Evolutionary conservation across 1,140 invertebrate genomes (phyloP).

Genomic region (Meloidogyne floridensis): DNA sequence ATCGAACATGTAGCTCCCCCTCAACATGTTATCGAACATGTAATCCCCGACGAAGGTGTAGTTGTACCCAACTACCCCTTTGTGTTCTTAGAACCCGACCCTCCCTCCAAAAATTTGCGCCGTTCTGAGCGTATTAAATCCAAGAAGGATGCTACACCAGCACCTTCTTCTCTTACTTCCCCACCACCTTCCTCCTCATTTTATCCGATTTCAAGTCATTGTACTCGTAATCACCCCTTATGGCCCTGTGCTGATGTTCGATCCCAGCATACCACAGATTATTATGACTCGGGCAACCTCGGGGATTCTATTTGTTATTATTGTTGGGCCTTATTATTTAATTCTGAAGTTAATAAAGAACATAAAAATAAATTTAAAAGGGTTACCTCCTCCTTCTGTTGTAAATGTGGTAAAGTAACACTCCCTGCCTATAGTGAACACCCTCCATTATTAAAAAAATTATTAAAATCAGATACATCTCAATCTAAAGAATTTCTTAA

Average conservation of each 20-base stretch:
- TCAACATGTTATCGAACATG: too few species aligned
- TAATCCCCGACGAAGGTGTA: background rate
- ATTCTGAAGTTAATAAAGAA: too few species aligned
- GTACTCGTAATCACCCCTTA: too few species aligned
- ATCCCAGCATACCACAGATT: background rate
- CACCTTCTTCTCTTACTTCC: background rate
- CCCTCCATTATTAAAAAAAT: background rate
- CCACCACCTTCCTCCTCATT: too few species aligned
- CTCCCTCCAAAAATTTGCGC: too few species aligned
- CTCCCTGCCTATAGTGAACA: background rate
- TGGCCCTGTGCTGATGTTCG: too few species aligned
- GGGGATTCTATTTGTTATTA: constrained; percentile 10
- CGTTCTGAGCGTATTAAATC: too few species aligned
- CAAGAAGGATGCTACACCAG: too few species aligned
- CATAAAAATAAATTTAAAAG: too few species aligned
- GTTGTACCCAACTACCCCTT: background rate
- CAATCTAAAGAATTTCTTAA: background rate
- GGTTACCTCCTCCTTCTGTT: too few species aligned
- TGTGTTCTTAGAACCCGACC: background rate
- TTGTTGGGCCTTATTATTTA: constrained; percentile 2
- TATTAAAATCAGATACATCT: background rate
- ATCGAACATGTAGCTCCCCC: background rate
- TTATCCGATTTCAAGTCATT: too few species aligned
- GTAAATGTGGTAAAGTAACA: background rate
- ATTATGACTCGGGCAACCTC: constrained; percentile 9